These are phyloP conservation scores for Xenopus borealis DNA, from an alignment of 2,113 vertebrate genomes.

Conservation along the genomic window DNA sequence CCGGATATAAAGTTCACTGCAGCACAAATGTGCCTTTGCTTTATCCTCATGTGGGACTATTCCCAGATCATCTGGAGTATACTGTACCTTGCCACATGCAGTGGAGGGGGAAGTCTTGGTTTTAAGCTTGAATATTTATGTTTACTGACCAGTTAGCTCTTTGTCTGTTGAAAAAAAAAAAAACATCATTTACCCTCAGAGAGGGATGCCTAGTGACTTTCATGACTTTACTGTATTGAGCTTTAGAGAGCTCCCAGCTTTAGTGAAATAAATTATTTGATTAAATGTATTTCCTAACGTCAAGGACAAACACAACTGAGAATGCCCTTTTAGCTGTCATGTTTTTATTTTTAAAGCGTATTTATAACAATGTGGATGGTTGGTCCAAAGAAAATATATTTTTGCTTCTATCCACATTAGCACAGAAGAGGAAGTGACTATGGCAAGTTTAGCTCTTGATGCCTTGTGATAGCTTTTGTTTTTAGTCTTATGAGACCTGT, in stretches of 20 bases:
- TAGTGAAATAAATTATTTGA: neutral
- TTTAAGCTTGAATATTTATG: no score
- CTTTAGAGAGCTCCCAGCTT: neutral
- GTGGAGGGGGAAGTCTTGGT: neutral
- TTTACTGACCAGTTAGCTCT: neutral
- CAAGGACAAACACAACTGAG: conserved; percentile 15
- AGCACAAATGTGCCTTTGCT: conserved; percentile 12
- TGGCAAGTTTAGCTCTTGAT: no score
- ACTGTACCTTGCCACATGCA: neutral
- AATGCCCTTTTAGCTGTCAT: conserved; percentile 1
- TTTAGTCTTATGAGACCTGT: no score
- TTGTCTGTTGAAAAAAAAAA: conserved; percentile 1
- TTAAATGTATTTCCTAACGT: neutral
- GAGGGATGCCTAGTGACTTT: conserved; percentile 3
- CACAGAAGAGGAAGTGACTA: no score
- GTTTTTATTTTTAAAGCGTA: conserved; percentile 5
- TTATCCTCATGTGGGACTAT: conserved; percentile 4
- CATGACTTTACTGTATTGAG: neutral
- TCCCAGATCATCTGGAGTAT: neutral
- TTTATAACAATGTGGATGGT: conserved; percentile 14
- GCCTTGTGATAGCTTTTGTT: no score
- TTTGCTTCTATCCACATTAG: no score
- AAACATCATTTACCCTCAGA: neutral
- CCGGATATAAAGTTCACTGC: conserved; percentile 35
- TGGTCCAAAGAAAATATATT: neutral